Evolutionary conservation across 1,140 invertebrate genomes (phyloP).

Genomic region (Neotoxoptera formosana): DNA sequence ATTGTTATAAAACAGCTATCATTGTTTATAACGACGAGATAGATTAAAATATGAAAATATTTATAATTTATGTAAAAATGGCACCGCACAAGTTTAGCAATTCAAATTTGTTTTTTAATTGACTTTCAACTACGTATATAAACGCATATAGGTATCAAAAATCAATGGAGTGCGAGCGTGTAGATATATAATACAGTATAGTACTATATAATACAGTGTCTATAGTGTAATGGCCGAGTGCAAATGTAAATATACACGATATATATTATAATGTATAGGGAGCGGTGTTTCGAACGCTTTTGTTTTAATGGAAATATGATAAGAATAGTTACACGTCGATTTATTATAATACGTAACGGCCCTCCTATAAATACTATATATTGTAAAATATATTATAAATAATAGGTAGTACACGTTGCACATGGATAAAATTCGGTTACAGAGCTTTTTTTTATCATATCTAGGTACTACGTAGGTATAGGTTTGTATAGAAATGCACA

Average conservation of each 20-base stretch:
- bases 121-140: not conserved
- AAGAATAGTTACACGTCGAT: not conserved
- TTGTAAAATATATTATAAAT: not conserved
- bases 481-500: not conserved
- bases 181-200: not conserved
- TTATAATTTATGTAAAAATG: constrained; percentile 2
- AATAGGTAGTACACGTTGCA: not conserved
- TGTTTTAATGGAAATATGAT: constrained; percentile 41
- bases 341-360: not conserved
- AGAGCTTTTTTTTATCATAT: not conserved
- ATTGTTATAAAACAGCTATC: not conserved
- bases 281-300: not conserved
- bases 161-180: not conserved
- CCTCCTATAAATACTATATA: not conserved
- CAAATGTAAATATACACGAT: not conserved
- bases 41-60: not conserved
- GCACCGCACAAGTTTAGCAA: not conserved
- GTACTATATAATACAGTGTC: not conserved
- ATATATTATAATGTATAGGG: not conserved
- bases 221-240: not conserved
- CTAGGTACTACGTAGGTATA: not conserved
- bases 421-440: not conserved
- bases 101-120: constrained; percentile 6
- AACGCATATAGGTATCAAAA: not conserved
- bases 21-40: not conserved